phyloP scores from a whole-genome alignment of 2,797 vertebrate species.

The Acomys russatus region DNA sequence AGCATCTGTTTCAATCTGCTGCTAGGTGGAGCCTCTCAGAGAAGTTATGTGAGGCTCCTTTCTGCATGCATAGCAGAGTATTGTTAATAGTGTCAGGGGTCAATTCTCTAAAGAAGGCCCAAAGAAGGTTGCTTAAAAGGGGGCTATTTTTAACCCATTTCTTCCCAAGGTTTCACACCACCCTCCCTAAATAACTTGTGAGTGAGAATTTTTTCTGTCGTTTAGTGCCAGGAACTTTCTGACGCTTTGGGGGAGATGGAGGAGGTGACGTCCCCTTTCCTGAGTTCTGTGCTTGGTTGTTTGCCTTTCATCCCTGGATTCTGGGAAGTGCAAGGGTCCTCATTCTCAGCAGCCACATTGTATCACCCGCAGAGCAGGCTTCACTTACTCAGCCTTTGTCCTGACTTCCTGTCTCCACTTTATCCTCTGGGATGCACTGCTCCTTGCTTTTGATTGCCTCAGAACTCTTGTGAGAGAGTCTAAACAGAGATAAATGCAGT shows the following conservation, averaged over 20 bases:
- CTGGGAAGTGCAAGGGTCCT: constrained; percentile 20
- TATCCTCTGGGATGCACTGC: not conserved
- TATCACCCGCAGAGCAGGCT: not conserved
- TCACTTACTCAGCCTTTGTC: not conserved
- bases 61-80: too few relatives aligned
- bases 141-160: constrained; percentile 15
- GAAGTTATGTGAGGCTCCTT: too few relatives aligned
- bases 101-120: too few relatives aligned
- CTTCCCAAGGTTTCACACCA: not conserved
- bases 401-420: constrained; percentile 25
- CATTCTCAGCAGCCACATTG: accelerated
- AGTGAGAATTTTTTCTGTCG: constrained; percentile 37
- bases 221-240: constrained; percentile 56
- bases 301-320: constrained; percentile 19
- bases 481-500: constrained; percentile 25
- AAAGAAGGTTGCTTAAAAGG: not conserved
- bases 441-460: constrained; percentile 1
- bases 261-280: constrained; percentile 27
- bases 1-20: too few relatives aligned
- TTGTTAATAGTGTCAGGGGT: too few relatives aligned
- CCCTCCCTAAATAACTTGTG: constrained; percentile 27
- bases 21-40: too few relatives aligned
- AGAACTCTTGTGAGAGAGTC: constrained; percentile 18
- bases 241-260: constrained; percentile 18
- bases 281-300: not conserved